Base-by-base conservation (phyloP, 1,140 invertebrate species). In the Aricia agestis region DNA sequence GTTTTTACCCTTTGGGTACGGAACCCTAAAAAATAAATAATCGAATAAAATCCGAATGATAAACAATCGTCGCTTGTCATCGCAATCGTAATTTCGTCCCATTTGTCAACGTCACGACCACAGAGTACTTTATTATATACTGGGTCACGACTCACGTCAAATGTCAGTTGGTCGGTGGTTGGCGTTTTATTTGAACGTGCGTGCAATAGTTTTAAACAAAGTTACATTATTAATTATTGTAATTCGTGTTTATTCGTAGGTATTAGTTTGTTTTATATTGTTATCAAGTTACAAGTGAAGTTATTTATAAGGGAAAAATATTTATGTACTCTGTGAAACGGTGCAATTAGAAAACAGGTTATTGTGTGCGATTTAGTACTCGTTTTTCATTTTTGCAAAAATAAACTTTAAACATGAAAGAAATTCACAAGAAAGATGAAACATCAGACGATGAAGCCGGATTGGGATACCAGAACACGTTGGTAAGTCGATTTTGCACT, bases 401-500 rank as follows among this genome's bases (percentile, higher is more conserved):
- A 66, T 74, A 70, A 78, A 78, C 70, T 76, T 63, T 77, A 59
- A 86, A 78, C 58, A 91, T 90, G 89, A 91, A 88, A 78, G 78
- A 80, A 31, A 69, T 77, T 19, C 80, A 82, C 66, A 79, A 77
- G 70, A 89, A 89, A 70, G 85, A 89, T 66, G 92, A 92, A 70
- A 87, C 82, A n/a, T 92, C 90, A 3, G 92, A 93, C 74, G 92
- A 94, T 74, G 94, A 95, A 68, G 92, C 93, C 67, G 95, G 95
- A 66, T 85, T 96, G 75, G 95, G 95, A 45, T 96, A 96, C 80
- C 95, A 95, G 79, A 96, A 96, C 81, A 96, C 96, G 66, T 93
- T 96, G 94, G 96, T 96, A 86, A 96, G 95, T 94, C 67, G 42
- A 71, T 71, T 72, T 75, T 72, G 79, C 78, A 89, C 82, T 85